Percentiles rank a stretch among this genome's conserved stretches.
Evolutionary conservation across 1,140 invertebrate genomes (phyloP).

Genomic region (Melanaphis sacchari): DNA sequence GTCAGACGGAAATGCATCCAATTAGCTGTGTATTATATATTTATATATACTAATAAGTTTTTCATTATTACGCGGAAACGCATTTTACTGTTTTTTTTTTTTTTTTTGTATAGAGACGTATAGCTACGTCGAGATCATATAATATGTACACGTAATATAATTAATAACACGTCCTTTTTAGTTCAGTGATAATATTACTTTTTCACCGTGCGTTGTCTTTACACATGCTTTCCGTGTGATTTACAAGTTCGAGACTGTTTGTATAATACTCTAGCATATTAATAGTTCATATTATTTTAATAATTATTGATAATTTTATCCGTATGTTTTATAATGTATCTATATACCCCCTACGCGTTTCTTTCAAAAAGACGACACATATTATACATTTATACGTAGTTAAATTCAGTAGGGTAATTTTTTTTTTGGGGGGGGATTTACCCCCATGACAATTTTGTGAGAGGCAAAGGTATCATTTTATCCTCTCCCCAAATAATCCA

Average conservation of each 20-base stretch:
- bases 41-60: background rate
- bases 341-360: background rate
- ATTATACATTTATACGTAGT: too few species aligned
- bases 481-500: too few species aligned
- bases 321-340: background rate
- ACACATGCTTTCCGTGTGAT: background rate
- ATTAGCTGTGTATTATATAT: too few species aligned
- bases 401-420: too few species aligned
- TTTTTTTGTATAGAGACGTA: background rate
- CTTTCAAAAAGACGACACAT: background rate
- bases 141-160: background rate
- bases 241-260: background rate
- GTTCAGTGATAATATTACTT: background rate
- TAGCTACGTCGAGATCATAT: background rate
- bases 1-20: background rate
- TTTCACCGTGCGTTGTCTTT: background rate
- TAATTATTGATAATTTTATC: background rate
- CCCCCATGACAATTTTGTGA: too few species aligned
- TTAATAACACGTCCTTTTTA: background rate
- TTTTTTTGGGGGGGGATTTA: too few species aligned
- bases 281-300: background rate
- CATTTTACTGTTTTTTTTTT: background rate
- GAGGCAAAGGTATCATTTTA: too few species aligned
- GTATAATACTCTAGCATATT: background rate
- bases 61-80: background rate